A percentile compares a stretch with the other conserved stretches of the same genome.
phyloP scores from a whole-genome alignment of 2,797 vertebrate species.

The Simalia tracyae region DNA sequence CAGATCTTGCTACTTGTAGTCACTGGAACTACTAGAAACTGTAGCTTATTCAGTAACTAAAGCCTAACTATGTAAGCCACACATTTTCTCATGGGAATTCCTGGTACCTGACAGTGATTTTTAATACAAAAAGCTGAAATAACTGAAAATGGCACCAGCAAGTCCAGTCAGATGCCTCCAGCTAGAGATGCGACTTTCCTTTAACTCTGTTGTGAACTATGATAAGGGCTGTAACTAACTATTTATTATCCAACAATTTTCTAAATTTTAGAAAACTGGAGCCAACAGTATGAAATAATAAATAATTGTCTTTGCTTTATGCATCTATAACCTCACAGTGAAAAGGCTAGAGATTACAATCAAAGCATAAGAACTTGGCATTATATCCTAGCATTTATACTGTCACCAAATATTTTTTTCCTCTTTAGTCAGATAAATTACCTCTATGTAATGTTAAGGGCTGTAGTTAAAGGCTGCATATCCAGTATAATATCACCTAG shows the following conservation, averaged over 20 bases:
- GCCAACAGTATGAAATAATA: conserved; percentile 28
- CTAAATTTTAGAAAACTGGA: not conserved
- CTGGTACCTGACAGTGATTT: not conserved
- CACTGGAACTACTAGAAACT: not conserved
- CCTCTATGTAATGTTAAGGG: conserved; percentile 51
- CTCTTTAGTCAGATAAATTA: conserved; percentile 33
- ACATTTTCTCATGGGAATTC: not conserved
- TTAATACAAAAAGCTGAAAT: not conserved
- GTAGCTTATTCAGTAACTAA: not conserved
- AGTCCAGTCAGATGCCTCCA: not conserved
- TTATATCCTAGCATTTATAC: conserved; percentile 30
- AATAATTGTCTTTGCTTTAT: conserved; percentile 9
- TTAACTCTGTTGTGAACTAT: not conserved
- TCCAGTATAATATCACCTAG: conserved; percentile 53
- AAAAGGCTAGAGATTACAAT: conserved; percentile 7
- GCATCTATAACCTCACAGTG: conserved; percentile 19
- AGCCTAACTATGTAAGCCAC: not conserved
- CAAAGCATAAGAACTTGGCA: not conserved
- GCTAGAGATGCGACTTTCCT: not conserved
- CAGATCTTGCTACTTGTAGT: not conserved
- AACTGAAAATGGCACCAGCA: not conserved
- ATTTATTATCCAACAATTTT: not conserved
- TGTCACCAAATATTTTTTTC: not conserved
- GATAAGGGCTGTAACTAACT: not conserved
- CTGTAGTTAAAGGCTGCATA: conserved; percentile 56